phyloP scores from a whole-genome alignment of 1,140 invertebrate genomes.

The Chrysomallon squamiferum region DNA sequence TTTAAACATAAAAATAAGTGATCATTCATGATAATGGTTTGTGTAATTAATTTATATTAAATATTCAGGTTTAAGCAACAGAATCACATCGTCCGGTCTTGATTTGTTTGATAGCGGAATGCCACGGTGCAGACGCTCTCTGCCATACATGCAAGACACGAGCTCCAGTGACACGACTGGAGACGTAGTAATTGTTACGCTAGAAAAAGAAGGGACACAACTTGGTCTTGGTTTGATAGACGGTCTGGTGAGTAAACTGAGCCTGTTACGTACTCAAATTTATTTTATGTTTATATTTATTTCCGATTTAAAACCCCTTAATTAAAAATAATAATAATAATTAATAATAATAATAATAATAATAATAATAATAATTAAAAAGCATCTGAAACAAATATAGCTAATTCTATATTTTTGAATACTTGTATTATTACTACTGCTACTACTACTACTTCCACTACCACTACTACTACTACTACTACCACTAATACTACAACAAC shows the following conservation, averaged over 20 bases:
- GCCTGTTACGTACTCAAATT: not conserved
- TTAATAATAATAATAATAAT: not conserved
- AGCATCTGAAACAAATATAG: no score
- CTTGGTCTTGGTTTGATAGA: conserved; percentile 45
- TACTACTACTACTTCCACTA: no score
- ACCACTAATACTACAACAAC: no score
- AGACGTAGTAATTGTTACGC: conserved; percentile 32
- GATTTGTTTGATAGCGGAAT: conserved; percentile 11
- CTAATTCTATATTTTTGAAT: no score
- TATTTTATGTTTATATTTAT: not conserved
- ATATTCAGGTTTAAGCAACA: no score
- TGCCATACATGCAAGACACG: conserved; percentile 8
- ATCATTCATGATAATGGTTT: no score
- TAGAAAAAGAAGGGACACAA: conserved; percentile 24
- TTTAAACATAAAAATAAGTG: no score
- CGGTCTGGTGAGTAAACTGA: conserved; percentile 36
- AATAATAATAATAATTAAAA: not conserved
- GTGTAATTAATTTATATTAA: no score
- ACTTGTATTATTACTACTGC: no score
- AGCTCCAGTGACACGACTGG: conserved; percentile 13
- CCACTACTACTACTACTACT: no score
- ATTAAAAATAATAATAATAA: not conserved
- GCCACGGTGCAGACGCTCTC: conserved; percentile 4
- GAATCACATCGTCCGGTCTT: not conserved
- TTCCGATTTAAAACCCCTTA: not conserved